Evolutionary conservation across 2,113 vertebrate species (phyloP).

Genomic region (Gambusia affinis): DNA sequence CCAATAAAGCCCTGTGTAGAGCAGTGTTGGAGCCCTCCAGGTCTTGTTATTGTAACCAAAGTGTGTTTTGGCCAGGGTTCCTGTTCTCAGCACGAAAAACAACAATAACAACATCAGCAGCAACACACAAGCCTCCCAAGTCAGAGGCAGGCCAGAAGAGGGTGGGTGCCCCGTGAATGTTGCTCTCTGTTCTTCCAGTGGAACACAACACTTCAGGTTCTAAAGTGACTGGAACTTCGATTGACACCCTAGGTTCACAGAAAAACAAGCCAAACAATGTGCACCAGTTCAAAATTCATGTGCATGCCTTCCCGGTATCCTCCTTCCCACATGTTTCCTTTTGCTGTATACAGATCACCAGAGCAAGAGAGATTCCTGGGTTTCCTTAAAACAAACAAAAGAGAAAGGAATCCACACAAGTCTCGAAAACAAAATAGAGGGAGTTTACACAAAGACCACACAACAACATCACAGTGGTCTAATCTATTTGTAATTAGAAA

Average conservation of each 20-base stretch:
- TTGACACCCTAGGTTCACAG: constrained; percentile 19
- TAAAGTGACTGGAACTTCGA: constrained; percentile 41
- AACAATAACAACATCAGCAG: constrained; percentile 78
- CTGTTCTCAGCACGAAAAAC: constrained; percentile 67
- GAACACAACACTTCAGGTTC: constrained; percentile 43
- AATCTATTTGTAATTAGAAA: constrained; percentile 80
- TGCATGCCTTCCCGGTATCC: background rate
- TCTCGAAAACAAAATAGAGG: constrained; percentile 74
- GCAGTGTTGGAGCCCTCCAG: constrained; percentile 47
- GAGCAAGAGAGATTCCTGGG: constrained; percentile 61
- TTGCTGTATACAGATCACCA: constrained; percentile 53
- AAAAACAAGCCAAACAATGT: constrained; percentile 25
- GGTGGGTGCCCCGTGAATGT: constrained; percentile 44
- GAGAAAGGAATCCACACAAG: constrained; percentile 66
- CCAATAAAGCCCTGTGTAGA: constrained; percentile 58
- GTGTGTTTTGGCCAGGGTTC: constrained; percentile 66
- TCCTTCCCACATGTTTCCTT: background rate
- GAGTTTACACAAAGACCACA: constrained; percentile 82
- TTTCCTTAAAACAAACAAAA: constrained; percentile 77
- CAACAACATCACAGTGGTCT: constrained; percentile 76
- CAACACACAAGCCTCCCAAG: constrained; percentile 60
- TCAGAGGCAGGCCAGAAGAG: constrained; percentile 43
- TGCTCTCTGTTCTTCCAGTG: constrained; percentile 26
- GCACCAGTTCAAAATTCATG: constrained; percentile 22
- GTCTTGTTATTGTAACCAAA: constrained; percentile 77